Evolutionary conservation across 2,797 vertebrate genomes (phyloP).

Genomic region (Acanthiza pusilla): DNA sequence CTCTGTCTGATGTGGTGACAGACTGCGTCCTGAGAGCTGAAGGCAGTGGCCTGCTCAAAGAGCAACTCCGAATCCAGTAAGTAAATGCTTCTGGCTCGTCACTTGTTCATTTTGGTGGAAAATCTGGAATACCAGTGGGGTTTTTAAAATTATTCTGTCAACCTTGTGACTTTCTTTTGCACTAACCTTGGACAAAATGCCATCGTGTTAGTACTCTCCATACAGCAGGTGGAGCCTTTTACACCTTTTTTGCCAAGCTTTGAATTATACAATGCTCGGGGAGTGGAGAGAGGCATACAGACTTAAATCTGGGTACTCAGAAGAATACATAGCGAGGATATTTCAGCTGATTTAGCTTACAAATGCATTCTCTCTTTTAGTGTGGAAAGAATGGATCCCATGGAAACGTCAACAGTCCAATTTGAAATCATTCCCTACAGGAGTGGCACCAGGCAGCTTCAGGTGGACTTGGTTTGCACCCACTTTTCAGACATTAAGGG

Average conservation of each 20-base stretch:
- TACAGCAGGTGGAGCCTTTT: background rate
- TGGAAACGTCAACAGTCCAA: constrained; percentile 60
- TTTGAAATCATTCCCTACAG: constrained; percentile 73
- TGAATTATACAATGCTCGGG: background rate
- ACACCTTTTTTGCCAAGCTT: background rate
- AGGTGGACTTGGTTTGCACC: constrained; percentile 72
- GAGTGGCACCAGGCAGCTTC: constrained; percentile 74
- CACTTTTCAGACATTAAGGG: constrained; percentile 75
- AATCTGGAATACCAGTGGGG: background rate
- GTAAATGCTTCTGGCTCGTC: background rate
- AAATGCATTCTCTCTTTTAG: constrained; percentile 40
- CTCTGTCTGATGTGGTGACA: constrained; percentile 46
- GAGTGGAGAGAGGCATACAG: background rate
- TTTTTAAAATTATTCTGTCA: background rate
- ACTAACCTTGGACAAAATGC: background rate
- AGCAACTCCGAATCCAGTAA: constrained; percentile 67
- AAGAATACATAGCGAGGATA: background rate
- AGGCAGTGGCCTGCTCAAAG: constrained; percentile 74
- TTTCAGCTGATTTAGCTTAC: background rate
- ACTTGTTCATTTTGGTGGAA: background rate
- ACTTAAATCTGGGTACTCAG: background rate
- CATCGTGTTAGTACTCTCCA: background rate
- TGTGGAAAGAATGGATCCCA: constrained; percentile 64
- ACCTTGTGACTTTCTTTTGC: background rate
- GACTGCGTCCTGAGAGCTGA: constrained; percentile 70